Conservation (phyloP, 2,113 vertebrate species). For the Drymodes brunneopygia region DNA sequence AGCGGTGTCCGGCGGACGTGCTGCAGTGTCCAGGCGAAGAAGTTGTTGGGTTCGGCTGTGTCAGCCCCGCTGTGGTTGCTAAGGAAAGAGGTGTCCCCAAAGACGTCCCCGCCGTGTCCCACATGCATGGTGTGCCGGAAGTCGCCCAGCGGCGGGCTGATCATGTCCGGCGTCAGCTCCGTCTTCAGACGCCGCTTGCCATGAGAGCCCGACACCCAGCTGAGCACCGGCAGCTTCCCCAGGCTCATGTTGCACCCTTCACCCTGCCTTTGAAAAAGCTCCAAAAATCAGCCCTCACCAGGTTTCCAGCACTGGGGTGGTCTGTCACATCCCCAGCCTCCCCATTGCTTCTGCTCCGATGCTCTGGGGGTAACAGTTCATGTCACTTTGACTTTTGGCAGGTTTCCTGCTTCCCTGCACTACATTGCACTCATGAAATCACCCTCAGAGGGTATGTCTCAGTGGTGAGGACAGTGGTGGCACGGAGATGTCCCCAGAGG, state of each 20-base stretch:
- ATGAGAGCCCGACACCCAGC: conserved; percentile 84
- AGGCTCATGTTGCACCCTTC: conserved; percentile 80
- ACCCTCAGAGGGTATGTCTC: background rate
- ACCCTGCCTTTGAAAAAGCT: background rate
- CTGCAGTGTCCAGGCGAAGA: conserved; percentile 83
- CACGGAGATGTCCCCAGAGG: background rate
- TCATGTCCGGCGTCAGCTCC: conserved; percentile 91
- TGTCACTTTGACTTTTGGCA: background rate
- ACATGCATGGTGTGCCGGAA: conserved; percentile 97
- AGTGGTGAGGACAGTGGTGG: background rate
- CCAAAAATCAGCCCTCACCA: background rate
- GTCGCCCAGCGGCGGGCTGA: conserved; percentile 89
- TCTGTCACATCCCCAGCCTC: conserved; percentile 5
- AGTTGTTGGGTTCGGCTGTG: conserved; percentile 72
- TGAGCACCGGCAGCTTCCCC: conserved; percentile 85
- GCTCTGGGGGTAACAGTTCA: background rate
- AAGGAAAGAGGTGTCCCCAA: conserved; percentile 96
- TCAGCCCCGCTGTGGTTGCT: conserved; percentile 81
- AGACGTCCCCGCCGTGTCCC: conserved; percentile 89
- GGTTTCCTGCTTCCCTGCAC: background rate
- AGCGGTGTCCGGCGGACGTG: conserved; percentile 75
- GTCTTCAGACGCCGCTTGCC: conserved; percentile 82
- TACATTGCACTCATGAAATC: background rate
- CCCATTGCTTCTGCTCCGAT: background rate
- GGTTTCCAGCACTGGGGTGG: background rate